These are phyloP conservation scores for Salticus scenicus DNA, from an alignment of 2,888 invertebrate species.

Conservation along the genomic window DNA sequence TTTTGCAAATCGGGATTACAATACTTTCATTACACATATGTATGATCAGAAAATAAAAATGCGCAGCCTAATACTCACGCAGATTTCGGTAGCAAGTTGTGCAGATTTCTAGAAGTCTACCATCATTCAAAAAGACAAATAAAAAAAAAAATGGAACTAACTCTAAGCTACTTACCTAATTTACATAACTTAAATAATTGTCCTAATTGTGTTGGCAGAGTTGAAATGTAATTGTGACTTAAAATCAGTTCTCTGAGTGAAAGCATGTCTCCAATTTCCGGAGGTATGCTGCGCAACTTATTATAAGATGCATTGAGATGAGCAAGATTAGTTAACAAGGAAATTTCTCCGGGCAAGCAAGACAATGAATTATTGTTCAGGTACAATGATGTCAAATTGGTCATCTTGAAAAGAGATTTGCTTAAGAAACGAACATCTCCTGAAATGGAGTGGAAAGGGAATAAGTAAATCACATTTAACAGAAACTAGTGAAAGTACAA, in stretches of 20 bases:
- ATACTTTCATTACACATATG: no score
- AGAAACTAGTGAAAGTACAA: no score
- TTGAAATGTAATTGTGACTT: constrained; percentile 94
- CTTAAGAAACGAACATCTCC: constrained; percentile 96
- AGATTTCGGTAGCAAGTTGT: no score
- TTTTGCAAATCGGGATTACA: no score
- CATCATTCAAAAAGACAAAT: no score
- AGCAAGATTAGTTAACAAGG: constrained; percentile 87
- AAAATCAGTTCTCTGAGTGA: constrained; percentile 95
- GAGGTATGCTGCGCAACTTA: constrained; percentile 93
- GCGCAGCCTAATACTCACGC: no score
- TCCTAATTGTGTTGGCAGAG: constrained; percentile 96
- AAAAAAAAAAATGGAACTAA: no score
- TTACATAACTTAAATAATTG: constrained; percentile 96
- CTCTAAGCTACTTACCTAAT: constrained; percentile 81
- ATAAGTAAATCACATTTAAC: constrained; percentile 31
- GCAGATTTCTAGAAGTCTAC: no score
- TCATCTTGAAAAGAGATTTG: constrained; percentile 91
- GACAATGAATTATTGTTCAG: constrained; percentile 96
- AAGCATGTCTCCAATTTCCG: constrained; percentile 97
- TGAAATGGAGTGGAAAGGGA: no score
- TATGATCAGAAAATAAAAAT: no score
- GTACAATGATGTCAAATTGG: constrained; percentile 94
- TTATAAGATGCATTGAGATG: constrained; percentile 95
- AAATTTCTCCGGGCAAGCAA: constrained; percentile 93